Evolutionary conservation across 2,797 vertebrate genomes (phyloP).

Genomic region (Microchirus variegatus): DNA sequence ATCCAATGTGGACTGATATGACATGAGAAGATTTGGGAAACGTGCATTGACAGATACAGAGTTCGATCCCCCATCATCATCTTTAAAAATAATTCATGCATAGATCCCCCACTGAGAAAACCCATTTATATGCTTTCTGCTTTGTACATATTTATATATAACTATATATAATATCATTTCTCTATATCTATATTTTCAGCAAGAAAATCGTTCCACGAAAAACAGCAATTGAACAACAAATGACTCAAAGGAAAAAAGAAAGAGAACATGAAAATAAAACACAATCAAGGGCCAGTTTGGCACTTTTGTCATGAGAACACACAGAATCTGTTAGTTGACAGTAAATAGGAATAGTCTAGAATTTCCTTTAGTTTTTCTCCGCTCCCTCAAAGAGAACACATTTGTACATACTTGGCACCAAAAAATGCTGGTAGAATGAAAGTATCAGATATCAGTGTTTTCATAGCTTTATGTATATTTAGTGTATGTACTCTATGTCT

Average conservation of each 20-base stretch:
- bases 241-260: constrained; percentile 44
- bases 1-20: constrained; percentile 44
- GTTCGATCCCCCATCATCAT: constrained; percentile 51
- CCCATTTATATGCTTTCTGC: constrained; percentile 81
- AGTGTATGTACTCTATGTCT: constrained; percentile 44
- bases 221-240: constrained; percentile 64
- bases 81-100: constrained; percentile 85
- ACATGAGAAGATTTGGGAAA: constrained; percentile 68
- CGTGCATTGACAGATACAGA: constrained; percentile 72
- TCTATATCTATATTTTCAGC: constrained; percentile 81
- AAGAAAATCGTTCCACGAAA: constrained; percentile 71
- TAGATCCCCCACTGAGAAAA: constrained; percentile 82
- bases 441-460: constrained; percentile 58
- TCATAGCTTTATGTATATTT: too few relatives aligned
- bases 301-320: constrained; percentile 77
- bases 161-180: constrained; percentile 83
- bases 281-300: constrained; percentile 78
- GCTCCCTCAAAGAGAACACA: constrained; percentile 64
- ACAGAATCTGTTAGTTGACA: constrained; percentile 66
- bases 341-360: constrained; percentile 56
- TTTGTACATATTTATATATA: constrained; percentile 84
- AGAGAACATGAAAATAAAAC: constrained; percentile 55
- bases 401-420: constrained; percentile 78
- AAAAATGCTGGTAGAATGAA: constrained; percentile 82
- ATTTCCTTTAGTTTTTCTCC: constrained; percentile 52